A percentile compares a stretch with the other conserved stretches of the same genome.
Evolutionary conservation across 2,888 invertebrate species (phyloP).

Genomic region (Calameuta pallipes): DNA sequence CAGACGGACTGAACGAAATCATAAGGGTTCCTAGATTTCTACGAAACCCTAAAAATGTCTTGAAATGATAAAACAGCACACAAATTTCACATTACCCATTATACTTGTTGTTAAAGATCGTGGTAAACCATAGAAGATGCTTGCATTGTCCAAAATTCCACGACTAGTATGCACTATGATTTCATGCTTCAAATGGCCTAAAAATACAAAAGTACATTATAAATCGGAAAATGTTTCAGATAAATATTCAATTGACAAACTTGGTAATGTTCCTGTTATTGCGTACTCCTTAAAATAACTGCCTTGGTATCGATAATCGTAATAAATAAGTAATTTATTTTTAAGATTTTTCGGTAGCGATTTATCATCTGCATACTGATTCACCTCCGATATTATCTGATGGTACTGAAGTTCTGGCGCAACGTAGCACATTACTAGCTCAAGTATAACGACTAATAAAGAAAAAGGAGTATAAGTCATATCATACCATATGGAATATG

Average conservation of each 20-base stretch:
- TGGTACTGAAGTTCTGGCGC: constrained; percentile 67
- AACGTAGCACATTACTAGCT: constrained; percentile 62
- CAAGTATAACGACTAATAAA: constrained; percentile 61
- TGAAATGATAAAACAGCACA: no score
- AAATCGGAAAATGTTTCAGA: background rate
- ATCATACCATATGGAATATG: constrained; percentile 25
- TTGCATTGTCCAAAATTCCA: constrained; percentile 51
- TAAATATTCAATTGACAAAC: constrained; percentile 39
- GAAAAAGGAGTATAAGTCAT: constrained; percentile 3
- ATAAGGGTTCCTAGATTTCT: no score
- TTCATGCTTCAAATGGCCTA: constrained; percentile 54
- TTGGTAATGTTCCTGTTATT: constrained; percentile 70
- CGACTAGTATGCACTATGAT: constrained; percentile 52
- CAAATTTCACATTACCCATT: constrained; percentile 39
- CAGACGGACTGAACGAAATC: no score
- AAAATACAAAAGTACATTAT: background rate
- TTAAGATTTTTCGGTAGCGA: constrained; percentile 70
- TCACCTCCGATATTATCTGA: constrained; percentile 69
- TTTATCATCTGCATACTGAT: constrained; percentile 72
- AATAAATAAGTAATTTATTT: constrained; percentile 70
- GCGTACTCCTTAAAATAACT: constrained; percentile 71
- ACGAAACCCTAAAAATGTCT: no score
- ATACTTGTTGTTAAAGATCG: constrained; percentile 46
- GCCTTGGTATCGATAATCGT: constrained; percentile 71
- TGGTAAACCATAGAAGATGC: constrained; percentile 52